Conservation (phyloP, 1,140 invertebrate genomes). For the Halesus radiatus region DNA sequence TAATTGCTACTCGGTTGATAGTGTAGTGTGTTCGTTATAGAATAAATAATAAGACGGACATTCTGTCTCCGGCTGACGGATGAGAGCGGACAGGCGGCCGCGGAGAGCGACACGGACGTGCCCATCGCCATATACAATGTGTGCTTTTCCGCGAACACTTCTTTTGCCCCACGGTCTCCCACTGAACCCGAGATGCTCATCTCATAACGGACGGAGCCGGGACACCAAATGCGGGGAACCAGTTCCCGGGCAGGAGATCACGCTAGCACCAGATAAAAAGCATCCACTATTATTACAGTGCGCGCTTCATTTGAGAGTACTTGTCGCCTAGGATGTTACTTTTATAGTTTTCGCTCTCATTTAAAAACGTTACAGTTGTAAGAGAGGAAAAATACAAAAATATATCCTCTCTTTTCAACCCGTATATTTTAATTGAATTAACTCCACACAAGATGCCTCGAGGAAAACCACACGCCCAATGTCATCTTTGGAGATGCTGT, state of each 20-base stretch:
- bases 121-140: constrained; percentile 13
- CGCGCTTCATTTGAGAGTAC: neutral
- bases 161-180: neutral
- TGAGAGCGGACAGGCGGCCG: neutral
- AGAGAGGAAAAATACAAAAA: neutral
- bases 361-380: neutral
- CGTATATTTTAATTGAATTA: too few relatives aligned
- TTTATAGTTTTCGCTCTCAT: neutral
- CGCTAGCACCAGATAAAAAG: neutral
- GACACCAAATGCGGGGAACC: constrained; percentile 26
- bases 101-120: constrained; percentile 19
- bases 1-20: too few relatives aligned
- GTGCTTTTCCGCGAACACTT: constrained; percentile 28
- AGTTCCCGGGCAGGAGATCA: neutral
- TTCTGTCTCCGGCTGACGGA: neutral
- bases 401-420: too few relatives aligned
- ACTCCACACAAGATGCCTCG: too few relatives aligned
- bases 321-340: neutral
- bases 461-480: too few relatives aligned
- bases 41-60: neutral
- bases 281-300: neutral
- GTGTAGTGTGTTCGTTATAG: neutral
- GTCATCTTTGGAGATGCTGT: too few relatives aligned
- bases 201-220: neutral
- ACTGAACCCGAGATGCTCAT: constrained; percentile 3